A percentile compares a stretch with the other conserved stretches of the same genome.
Evolutionary conservation across 2,113 vertebrate species (phyloP).

Genomic region (Mesitornis unicolor): DNA sequence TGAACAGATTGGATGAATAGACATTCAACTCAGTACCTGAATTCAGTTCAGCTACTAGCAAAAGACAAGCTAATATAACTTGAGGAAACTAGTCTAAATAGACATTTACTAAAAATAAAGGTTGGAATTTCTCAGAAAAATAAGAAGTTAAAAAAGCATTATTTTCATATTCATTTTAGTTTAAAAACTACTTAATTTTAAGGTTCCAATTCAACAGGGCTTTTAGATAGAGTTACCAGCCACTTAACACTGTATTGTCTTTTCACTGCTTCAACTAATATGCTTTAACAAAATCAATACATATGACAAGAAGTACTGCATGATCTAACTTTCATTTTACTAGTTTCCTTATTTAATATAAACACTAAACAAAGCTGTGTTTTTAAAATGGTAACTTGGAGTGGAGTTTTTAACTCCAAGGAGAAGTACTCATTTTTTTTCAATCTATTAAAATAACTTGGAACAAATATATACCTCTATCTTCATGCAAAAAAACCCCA

Average conservation of each 20-base stretch:
- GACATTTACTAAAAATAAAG: neutral
- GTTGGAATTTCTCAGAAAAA: neutral
- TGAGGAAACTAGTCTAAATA: neutral
- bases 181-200: neutral
- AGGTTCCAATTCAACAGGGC: neutral
- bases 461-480: neutral
- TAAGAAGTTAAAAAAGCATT: neutral
- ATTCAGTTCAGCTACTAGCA: neutral
- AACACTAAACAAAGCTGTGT: neutral
- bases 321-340: neutral
- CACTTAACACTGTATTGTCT: neutral
- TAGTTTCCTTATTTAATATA: neutral
- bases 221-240: neutral
- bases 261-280: neutral
- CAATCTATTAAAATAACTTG: neutral
- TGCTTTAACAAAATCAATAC: neutral
- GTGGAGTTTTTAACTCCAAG: neutral
- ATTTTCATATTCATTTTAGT: neutral
- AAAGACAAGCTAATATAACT: neutral
- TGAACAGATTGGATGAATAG: neutral
- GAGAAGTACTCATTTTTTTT: neutral
- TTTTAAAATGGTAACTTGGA: neutral
- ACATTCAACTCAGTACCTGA: neutral
- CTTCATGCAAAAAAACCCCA: neutral
- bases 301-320: neutral